These are phyloP conservation scores for Dynastes hyllus DNA, from an alignment of 2,888 invertebrate genomes.

Conservation along the genomic window DNA sequence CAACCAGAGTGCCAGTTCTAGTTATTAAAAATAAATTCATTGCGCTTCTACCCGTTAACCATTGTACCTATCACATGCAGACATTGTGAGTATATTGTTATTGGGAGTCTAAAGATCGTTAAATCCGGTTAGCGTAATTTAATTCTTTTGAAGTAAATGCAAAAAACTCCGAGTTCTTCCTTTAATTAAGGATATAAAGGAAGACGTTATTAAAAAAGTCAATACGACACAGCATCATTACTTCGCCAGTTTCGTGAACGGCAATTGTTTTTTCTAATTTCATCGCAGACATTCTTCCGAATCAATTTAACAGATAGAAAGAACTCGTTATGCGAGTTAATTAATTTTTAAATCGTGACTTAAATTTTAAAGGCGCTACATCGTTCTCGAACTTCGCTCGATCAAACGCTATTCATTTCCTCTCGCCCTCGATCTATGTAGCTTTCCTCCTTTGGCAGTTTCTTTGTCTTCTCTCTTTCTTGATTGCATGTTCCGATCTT, in stretches of 20 bases:
- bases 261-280: constrained; percentile 42
- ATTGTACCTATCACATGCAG: too few species aligned
- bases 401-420: constrained; percentile 31
- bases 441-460: not conserved
- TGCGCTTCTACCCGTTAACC: too few species aligned
- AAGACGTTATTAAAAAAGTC: constrained; percentile 30
- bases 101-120: too few species aligned
- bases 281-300: constrained; percentile 5
- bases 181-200: constrained; percentile 28
- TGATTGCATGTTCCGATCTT: constrained; percentile 7
- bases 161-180: not conserved
- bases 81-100: too few species aligned
- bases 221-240: constrained; percentile 13
- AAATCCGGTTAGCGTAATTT: not conserved
- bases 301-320: constrained; percentile 42
- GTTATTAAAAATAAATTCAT: too few species aligned
- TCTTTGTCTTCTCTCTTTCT: not conserved
- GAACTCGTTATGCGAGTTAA: constrained; percentile 39
- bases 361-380: constrained; percentile 36
- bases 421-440: not conserved
- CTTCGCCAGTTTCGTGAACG: not conserved
- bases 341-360: constrained; percentile 48
- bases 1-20: too few species aligned
- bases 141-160: not conserved
- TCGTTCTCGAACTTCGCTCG: constrained; percentile 3